These are phyloP conservation scores for Poicephalus meyeri DNA, from an alignment of 2,113 vertebrate species.

Conservation along the genomic window DNA sequence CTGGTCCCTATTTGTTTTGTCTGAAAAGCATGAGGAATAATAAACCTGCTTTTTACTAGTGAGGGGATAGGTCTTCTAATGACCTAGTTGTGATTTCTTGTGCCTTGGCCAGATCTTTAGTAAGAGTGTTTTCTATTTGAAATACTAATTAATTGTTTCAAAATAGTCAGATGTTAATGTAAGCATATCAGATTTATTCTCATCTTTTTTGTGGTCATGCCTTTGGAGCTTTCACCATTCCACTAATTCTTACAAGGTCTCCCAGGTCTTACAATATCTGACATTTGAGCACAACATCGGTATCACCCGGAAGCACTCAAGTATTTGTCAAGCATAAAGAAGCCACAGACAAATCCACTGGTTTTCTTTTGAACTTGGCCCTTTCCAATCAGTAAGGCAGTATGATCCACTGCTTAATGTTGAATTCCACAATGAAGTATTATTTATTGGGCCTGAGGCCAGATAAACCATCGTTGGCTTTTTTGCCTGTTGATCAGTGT, in stretches of 20 bases:
- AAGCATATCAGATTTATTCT: background rate
- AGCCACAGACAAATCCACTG: background rate
- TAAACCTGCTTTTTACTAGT: background rate
- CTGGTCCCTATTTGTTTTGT: background rate
- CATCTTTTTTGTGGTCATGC: background rate
- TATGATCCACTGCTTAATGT: background rate
- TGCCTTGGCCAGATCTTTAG: background rate
- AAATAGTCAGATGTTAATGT: background rate
- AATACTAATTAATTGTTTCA: constrained; percentile 20
- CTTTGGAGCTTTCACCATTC: background rate
- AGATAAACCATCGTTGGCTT: background rate
- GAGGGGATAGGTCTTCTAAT: background rate
- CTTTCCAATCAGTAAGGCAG: background rate
- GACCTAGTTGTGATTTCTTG: background rate
- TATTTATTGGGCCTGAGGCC: background rate
- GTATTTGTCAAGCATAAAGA: background rate
- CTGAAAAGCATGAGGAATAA: background rate
- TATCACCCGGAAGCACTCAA: background rate
- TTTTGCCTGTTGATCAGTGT: background rate
- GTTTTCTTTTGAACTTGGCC: background rate
- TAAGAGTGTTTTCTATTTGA: background rate
- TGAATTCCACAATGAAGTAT: background rate
- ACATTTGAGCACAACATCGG: background rate
- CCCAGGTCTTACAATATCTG: background rate
- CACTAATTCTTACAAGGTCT: background rate